Conservation (phyloP, 2,888 invertebrate species). For the Hydroisotoma schaefferi region DNA sequence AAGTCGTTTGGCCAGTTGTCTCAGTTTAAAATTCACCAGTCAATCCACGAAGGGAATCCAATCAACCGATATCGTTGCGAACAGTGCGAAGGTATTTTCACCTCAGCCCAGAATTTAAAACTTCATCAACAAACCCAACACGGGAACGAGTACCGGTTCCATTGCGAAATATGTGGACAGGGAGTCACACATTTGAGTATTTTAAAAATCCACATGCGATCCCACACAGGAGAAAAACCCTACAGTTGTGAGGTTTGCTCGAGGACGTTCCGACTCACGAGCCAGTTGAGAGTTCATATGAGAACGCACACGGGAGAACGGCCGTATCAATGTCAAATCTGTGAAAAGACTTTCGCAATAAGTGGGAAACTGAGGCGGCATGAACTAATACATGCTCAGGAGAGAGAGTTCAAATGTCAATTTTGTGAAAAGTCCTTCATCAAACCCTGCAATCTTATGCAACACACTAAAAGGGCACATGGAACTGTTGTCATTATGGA, state of each 20-base stretch:
- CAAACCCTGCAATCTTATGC: constrained; percentile 25
- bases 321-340: constrained; percentile 15
- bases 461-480: no score
- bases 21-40: constrained; percentile 39
- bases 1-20: constrained; percentile 38
- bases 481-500: no score
- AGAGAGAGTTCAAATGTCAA: constrained; percentile 19
- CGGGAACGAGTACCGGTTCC: constrained; percentile 35
- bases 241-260: constrained; percentile 26
- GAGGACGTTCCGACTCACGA: constrained; percentile 34
- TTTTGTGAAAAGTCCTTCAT: constrained; percentile 30
- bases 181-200: constrained; percentile 39
- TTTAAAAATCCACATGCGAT: constrained; percentile 31
- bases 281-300: constrained; percentile 31
- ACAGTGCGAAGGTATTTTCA: constrained; percentile 31
- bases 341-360: constrained; percentile 18
- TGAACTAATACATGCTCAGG: constrained; percentile 9
- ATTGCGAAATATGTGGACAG: constrained; percentile 33
- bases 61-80: constrained; percentile 35
- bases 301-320: constrained; percentile 28
- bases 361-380: constrained; percentile 20
- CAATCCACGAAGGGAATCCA: constrained; percentile 32
- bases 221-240: constrained; percentile 38
- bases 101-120: constrained; percentile 35
- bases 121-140: constrained; percentile 38